Conservation (phyloP, 2,113 vertebrate species). For the Mellivora capensis region DNA sequence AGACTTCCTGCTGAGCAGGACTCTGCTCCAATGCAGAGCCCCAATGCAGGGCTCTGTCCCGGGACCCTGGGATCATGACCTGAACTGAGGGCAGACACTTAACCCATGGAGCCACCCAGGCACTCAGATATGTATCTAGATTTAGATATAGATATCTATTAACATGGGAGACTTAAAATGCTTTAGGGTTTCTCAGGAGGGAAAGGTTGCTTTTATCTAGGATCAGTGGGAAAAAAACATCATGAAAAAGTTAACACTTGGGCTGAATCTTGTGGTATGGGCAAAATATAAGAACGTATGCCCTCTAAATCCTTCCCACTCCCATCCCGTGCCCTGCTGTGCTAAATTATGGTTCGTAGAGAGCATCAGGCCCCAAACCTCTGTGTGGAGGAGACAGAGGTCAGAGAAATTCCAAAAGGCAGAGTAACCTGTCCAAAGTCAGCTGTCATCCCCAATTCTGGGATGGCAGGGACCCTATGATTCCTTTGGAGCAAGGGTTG, state of each 20-base stretch:
- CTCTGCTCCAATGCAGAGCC: no score
- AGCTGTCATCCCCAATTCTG: not conserved
- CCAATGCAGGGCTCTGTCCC: no score
- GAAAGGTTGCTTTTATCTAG: constrained; percentile 6
- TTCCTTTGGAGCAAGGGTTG: not conserved
- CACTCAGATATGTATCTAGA: not conserved
- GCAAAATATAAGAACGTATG: not conserved
- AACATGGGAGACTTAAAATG: constrained; percentile 3
- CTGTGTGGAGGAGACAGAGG: not conserved
- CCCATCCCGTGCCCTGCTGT: not conserved
- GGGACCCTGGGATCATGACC: no score
- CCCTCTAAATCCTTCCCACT: not conserved
- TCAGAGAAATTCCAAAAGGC: not conserved
- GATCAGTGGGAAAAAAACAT: not conserved
- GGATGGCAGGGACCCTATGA: not conserved
- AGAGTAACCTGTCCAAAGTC: not conserved
- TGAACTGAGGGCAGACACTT: no score
- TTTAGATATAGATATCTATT: not conserved
- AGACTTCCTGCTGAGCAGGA: no score
- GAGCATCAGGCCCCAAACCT: not conserved
- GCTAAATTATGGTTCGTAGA: not conserved
- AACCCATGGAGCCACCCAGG: no score
- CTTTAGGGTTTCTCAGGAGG: constrained; percentile 5
- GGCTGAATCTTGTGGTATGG: not conserved
- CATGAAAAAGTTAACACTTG: not conserved